phyloP scores from a whole-genome alignment of 2,113 vertebrate genomes.

The Alexandromys fortis region DNA sequence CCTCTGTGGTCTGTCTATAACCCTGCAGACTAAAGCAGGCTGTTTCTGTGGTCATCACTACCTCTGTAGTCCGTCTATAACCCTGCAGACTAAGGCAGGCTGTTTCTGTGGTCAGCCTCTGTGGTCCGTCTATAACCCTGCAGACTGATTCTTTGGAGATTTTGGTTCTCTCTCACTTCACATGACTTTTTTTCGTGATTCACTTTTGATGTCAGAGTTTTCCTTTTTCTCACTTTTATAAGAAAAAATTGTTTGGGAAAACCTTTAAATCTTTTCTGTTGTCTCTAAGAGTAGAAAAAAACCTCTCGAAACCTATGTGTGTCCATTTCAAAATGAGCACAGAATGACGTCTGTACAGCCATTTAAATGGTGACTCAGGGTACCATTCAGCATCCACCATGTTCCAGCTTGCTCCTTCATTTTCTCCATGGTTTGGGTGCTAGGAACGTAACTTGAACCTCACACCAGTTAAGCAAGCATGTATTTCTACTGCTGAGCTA shows the following conservation, averaged over 20 bases:
- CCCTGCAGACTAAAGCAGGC: background rate
- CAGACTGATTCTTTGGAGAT: background rate
- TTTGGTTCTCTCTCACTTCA: background rate
- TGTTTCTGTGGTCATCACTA: background rate
- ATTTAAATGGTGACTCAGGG: background rate
- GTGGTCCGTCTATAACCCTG: too few relatives aligned
- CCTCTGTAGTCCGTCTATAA: constrained; percentile 30
- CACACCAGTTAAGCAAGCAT: background rate
- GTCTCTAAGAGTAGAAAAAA: constrained; percentile 19
- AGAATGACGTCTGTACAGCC: background rate
- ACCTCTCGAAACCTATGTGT: background rate
- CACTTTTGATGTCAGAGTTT: background rate
- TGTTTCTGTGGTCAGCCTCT: too few relatives aligned
- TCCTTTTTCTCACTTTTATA: constrained; percentile 9
- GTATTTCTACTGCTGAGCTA: background rate
- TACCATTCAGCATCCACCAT: background rate
- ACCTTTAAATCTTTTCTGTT: background rate
- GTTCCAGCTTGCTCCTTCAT: background rate
- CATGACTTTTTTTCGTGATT: background rate
- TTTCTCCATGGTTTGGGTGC: background rate
- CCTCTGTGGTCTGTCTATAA: constrained; percentile 25
- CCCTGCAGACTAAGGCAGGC: background rate
- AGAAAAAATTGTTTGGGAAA: background rate
- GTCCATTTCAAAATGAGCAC: background rate
- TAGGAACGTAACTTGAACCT: background rate